Base-by-base conservation (phyloP, 2,113 vertebrate species). In the human region DNA sequence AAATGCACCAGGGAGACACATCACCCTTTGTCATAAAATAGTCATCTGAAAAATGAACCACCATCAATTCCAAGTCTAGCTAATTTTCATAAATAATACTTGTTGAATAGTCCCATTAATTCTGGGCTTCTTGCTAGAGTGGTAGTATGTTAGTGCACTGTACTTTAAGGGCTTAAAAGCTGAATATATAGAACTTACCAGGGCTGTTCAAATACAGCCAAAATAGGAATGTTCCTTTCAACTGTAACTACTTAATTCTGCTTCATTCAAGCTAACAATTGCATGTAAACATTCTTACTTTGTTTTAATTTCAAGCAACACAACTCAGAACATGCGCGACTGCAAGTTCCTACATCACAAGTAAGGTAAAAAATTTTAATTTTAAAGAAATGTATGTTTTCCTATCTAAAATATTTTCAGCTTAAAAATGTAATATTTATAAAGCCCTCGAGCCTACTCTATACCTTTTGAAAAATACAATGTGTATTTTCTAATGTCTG, bases 311-410 rank as follows among this genome's bases (percentile, higher is more conserved):
- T 95, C 93, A 97, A 98, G 93, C 98, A 98, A 94, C 98, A 99
- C 90, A 99, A 98, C 2, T 85, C 98, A 75, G 99, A 99, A 92
- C 98, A 98, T 50, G 57, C 96, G 97, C 98, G 98, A 89, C 94
- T 99, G 89, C 99, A 99, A 95, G 98, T 98, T 97, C 98, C 98
- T 73, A 96, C 98, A 20, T 96, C 98, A 94, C 98, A 99, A 9
- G 94, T 98, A 98, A 99, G 98, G 99, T 99, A 99, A 98, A 94
- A 85, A 79, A 75, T 80, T 80, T 55, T 80, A n/a, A 16, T 92
- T 90, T 93, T 75, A 95, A 96, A 87, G 32, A 91, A 89, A 89
- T 43, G 79, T 91, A 8, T 81, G 40, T 85, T 89, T 87, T 82
- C 48, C 43, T 86, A 76, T 20, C 90, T 96, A 85, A 90, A 80